These are phyloP conservation scores for Drosophila ironensis DNA, from an alignment of 1,140 invertebrate genomes.

Conservation along the genomic window DNA sequence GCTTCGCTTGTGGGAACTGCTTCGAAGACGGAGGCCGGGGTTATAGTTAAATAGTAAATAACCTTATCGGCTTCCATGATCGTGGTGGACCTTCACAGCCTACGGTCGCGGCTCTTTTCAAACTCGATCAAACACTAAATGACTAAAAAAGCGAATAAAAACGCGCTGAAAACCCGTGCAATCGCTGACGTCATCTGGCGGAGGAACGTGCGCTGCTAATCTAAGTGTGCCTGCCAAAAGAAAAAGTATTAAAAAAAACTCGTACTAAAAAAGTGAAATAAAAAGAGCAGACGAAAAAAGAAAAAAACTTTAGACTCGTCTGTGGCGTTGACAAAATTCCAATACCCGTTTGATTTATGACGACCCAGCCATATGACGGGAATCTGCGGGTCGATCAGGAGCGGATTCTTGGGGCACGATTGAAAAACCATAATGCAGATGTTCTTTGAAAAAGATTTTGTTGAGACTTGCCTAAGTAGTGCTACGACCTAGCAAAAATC, in stretches of 20 bases:
- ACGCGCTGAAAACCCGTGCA: constrained; percentile 4
- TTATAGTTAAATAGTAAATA: constrained; percentile 1
- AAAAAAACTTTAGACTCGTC: constrained; percentile 20
- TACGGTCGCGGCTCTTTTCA: constrained; percentile 8
- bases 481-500: no score
- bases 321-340: constrained; percentile 35
- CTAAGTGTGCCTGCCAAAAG: constrained; percentile 22
- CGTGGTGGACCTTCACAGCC: constrained; percentile 23
- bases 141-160: not conserved
- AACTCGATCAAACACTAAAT: constrained; percentile 28
- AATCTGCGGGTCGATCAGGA: not conserved
- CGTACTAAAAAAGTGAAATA: not conserved
- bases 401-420: not conserved
- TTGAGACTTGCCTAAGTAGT: no score
- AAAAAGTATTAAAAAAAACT: not conserved
- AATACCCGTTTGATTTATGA: constrained; percentile 40
- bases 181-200: constrained; percentile 31
- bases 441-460: no score
- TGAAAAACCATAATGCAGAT: not conserved
- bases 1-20: not conserved
- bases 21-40: not conserved
- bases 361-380: constrained; percentile 1
- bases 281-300: not conserved
- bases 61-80: constrained; percentile 18
- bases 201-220: constrained; percentile 46